Conservation (phyloP, 2,888 invertebrate species). For the Scaptomyza tumidula region DNA sequence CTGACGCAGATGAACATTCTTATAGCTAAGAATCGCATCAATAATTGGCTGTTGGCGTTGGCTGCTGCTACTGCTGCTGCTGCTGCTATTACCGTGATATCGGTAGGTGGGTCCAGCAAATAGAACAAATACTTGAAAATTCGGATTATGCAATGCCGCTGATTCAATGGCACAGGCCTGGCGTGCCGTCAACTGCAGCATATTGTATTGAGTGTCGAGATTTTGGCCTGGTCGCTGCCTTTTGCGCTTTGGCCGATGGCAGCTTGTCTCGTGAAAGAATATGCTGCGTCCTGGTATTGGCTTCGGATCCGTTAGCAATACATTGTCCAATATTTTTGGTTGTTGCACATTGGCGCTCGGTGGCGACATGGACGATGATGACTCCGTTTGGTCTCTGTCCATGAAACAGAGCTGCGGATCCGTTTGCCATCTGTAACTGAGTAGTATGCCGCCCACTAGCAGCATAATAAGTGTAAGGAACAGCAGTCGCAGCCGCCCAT, state of each 20-base stretch:
- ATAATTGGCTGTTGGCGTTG: conserved; percentile 59
- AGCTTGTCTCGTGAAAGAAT: conserved; percentile 84
- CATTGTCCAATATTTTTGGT: conserved; percentile 74
- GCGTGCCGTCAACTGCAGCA: conserved; percentile 72
- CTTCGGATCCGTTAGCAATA: conserved; percentile 73
- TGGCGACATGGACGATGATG: conserved; percentile 4
- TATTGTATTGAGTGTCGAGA: conserved; percentile 34
- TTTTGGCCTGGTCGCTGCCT: conserved; percentile 28
- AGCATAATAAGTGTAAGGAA: conserved; percentile 62
- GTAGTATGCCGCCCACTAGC: conserved; percentile 49
- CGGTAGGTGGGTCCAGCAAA: conserved; percentile 81
- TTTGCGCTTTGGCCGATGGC: conserved; percentile 55
- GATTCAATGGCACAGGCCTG: conserved; percentile 84
- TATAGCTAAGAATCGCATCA: conserved; percentile 77
- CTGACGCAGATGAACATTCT: conserved; percentile 81
- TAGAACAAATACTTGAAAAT: conserved; percentile 80
- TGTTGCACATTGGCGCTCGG: not conserved
- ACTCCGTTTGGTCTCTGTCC: conserved; percentile 35
- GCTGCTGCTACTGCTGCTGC: conserved; percentile 1
- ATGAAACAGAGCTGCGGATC: conserved; percentile 76
- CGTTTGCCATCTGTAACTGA: conserved; percentile 50
- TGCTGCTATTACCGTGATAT: conserved; percentile 40
- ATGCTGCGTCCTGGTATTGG: conserved; percentile 81
- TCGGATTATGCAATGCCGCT: conserved; percentile 81
- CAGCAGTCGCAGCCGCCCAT: conserved; percentile 70